A percentile compares a stretch with the other conserved stretches of the same genome.
Evolutionary conservation across 2,113 vertebrate genomes (phyloP).

Genomic region (Periophthalmus modestus): DNA sequence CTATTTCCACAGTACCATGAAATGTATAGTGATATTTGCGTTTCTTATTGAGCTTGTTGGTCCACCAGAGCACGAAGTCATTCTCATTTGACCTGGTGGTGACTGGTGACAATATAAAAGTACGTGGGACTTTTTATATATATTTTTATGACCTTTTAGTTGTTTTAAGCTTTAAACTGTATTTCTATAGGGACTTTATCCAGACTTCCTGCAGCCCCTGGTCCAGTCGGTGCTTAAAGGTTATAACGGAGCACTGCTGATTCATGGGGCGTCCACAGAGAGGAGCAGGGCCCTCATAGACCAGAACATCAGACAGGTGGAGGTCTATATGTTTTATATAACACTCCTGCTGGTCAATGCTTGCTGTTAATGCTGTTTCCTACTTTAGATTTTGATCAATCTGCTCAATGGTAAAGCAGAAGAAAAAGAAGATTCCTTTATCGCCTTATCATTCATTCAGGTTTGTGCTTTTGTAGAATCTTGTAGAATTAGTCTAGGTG

Average conservation of each 20-base stretch:
- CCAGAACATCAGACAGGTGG: slow-evolving; percentile 73
- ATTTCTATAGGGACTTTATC: slow-evolving; percentile 69
- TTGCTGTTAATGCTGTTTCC: not conserved
- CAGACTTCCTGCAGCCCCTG: slow-evolving; percentile 71
- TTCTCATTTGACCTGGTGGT: slow-evolving; percentile 64
- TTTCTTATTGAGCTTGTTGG: slow-evolving; percentile 5
- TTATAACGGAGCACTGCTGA: slow-evolving; percentile 77
- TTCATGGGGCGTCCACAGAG: slow-evolving; percentile 65
- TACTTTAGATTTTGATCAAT: slow-evolving; percentile 64
- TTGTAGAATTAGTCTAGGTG: no score
- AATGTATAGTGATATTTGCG: not conserved
- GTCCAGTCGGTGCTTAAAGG: slow-evolving; percentile 70
- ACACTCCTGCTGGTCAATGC: no score
- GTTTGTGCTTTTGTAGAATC: slow-evolving; percentile 50
- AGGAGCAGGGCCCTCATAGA: slow-evolving; percentile 27
- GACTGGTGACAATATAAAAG: slow-evolving; percentile 55
- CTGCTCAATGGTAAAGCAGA: slow-evolving; percentile 60
- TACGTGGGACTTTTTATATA: slow-evolving; percentile 25
- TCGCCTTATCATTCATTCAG: slow-evolving; percentile 79
- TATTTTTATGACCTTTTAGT: not conserved
- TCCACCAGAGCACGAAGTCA: slow-evolving; percentile 44
- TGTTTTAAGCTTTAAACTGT: not conserved
- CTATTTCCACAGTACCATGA: not conserved
- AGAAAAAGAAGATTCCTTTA: slow-evolving; percentile 43
- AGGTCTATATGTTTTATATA: not conserved